A percentile compares a stretch with the other conserved stretches of the same genome.
phyloP scores from a whole-genome alignment of 2,113 vertebrate genomes.

The Pipa parva region DNA sequence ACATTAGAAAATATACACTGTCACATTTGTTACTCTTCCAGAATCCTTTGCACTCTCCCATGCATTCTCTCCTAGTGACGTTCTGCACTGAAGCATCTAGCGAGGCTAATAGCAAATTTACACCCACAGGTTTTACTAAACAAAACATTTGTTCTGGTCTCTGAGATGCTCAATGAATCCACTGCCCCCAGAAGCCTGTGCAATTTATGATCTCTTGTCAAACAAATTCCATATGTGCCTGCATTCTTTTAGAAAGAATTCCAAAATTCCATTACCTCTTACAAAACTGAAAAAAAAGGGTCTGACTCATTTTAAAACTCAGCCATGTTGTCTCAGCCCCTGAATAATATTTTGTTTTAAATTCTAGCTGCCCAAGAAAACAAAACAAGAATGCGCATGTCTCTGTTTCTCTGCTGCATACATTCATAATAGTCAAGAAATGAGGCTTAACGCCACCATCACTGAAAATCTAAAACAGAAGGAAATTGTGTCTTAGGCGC shows the following conservation, averaged over 20 bases:
- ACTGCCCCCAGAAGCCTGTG: slow-evolving; percentile 32
- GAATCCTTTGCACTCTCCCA: slow-evolving; percentile 49
- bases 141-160: slow-evolving; percentile 50
- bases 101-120: slow-evolving; percentile 53
- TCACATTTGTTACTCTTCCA: slow-evolving; percentile 48
- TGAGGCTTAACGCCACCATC: too few relatives aligned
- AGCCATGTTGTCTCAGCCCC: too few relatives aligned
- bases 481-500: too few relatives aligned
- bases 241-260: neutral
- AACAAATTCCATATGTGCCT: slow-evolving; percentile 46
- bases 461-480: too few relatives aligned
- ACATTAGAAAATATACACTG: slow-evolving; percentile 41
- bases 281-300: neutral
- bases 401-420: too few relatives aligned
- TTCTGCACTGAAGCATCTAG: slow-evolving; percentile 45
- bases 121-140: slow-evolving; percentile 58
- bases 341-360: too few relatives aligned
- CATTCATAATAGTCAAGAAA: too few relatives aligned
- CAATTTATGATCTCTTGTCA: slow-evolving; percentile 30
- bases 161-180: slow-evolving; percentile 50
- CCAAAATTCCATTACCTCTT: too few relatives aligned
- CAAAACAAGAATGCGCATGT: too few relatives aligned
- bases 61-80: slow-evolving; percentile 49
- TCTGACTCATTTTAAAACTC: too few relatives aligned
- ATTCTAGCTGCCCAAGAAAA: too few relatives aligned